A percentile compares a stretch with the other conserved stretches of the same genome.
phyloP scores from a whole-genome alignment of 2,797 vertebrate species.

The Pogonophryne albipinna region DNA sequence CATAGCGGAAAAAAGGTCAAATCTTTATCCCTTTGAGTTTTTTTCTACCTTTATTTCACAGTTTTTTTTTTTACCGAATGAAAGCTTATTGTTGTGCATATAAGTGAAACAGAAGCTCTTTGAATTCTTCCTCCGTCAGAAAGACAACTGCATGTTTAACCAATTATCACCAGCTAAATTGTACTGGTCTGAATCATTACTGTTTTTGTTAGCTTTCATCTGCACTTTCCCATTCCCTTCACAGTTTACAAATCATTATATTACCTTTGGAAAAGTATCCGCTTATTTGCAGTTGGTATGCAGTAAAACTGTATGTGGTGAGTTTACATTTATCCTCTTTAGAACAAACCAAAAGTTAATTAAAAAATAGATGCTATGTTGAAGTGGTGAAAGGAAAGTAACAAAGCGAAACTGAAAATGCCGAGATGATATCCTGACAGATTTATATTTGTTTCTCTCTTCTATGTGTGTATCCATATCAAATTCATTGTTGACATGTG shows the following conservation, averaged over 20 bases:
- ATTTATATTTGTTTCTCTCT: not conserved
- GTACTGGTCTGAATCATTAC: not conserved
- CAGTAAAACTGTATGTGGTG: not conserved
- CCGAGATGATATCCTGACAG: not conserved
- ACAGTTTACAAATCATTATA: not conserved
- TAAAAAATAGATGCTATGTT: not conserved
- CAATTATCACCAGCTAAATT: not conserved
- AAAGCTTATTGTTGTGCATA: not conserved
- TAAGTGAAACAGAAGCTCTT: not conserved
- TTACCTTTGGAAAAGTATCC: not conserved
- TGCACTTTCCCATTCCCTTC: slow-evolving; percentile 4
- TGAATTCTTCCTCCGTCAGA: not conserved
- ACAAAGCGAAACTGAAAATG: not conserved
- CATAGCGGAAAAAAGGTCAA: not conserved
- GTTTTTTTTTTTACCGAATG: not conserved
- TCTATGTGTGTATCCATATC: not conserved
- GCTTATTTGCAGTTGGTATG: not conserved
- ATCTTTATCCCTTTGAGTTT: not conserved
- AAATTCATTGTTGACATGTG: not conserved
- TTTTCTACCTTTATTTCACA: not conserved
- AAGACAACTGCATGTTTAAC: slow-evolving; percentile 1
- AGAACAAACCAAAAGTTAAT: slow-evolving; percentile 14
- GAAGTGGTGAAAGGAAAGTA: not conserved
- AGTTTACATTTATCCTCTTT: not conserved
- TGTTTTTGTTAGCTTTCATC: not conserved